These are phyloP conservation scores for Molossus alvarezi DNA, from an alignment of 2,797 vertebrate species.

Conservation along the genomic window DNA sequence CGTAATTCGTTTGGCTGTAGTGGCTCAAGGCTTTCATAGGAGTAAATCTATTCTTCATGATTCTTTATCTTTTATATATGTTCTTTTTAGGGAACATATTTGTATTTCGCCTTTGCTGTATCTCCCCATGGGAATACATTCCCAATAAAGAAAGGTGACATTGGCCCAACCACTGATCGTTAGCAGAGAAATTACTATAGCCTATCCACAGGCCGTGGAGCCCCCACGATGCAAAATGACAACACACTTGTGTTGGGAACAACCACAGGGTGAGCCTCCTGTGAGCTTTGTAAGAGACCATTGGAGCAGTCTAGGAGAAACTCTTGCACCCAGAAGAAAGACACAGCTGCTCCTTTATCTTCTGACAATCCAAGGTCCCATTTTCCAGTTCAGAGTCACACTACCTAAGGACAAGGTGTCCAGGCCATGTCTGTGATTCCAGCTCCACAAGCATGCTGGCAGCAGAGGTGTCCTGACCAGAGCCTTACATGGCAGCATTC, in stretches of 20 bases:
- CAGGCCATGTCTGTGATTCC: neutral
- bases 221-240: neutral
- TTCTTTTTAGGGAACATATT: neutral
- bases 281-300: neutral
- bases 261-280: neutral
- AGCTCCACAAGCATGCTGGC: neutral
- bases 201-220: neutral
- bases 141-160: neutral
- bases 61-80: neutral
- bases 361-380: neutral
- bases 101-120: neutral
- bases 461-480: neutral
- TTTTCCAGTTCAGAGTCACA: neutral
- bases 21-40: neutral
- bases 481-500: neutral
- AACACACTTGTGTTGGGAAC: neutral
- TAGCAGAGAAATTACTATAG: neutral
- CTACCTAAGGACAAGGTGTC: neutral
- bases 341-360: neutral
- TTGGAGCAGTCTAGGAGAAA: neutral
- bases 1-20: neutral
- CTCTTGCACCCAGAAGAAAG: neutral
- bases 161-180: neutral
- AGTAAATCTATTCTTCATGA: neutral
- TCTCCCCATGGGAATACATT: neutral